Percentiles rank a stretch among this genome's conserved stretches.
Evolutionary conservation across 2,113 vertebrate species (phyloP).

Genomic region (Cochlearius cochlearius): DNA sequence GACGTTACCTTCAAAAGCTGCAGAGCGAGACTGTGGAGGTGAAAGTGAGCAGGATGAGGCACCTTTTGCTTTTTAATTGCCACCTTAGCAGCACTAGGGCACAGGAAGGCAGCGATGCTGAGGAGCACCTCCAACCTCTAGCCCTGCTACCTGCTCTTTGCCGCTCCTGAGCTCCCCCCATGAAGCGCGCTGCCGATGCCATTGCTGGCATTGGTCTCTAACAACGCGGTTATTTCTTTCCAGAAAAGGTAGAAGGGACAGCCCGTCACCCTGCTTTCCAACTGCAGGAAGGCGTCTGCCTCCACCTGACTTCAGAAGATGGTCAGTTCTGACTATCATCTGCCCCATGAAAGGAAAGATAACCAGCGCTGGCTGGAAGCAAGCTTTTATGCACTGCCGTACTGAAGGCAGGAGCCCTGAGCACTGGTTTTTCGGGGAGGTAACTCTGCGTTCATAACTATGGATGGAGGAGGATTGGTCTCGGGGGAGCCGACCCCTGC

Average conservation of each 20-base stretch:
- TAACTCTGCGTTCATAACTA: not conserved
- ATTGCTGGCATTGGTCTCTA: not conserved
- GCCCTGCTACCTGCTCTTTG: not conserved
- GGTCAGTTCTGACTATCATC: not conserved
- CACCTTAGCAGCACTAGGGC: not conserved
- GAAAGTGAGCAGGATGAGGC: not conserved
- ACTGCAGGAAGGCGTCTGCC: not conserved
- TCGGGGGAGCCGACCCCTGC: not conserved
- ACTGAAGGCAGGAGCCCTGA: not conserved
- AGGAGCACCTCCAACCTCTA: not conserved
- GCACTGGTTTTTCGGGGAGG: not conserved
- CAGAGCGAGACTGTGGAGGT: not conserved
- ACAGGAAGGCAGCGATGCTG: not conserved
- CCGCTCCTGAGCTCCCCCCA: not conserved
- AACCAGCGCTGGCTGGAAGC: not conserved
- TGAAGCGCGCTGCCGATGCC: rapidly evolving
- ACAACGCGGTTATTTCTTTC: rapidly evolving
- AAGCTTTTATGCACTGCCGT: rapidly evolving
- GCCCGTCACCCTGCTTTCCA: not conserved
- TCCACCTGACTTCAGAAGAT: not conserved
- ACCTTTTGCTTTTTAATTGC: not conserved
- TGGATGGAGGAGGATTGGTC: rapidly evolving
- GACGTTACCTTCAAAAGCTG: not conserved
- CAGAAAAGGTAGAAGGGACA: not conserved
- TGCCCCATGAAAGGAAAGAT: not conserved